A percentile compares a stretch with the other conserved stretches of the same genome.
phyloP scores from a whole-genome alignment of 2,797 vertebrate genomes.

The Iguana delicatissima region DNA sequence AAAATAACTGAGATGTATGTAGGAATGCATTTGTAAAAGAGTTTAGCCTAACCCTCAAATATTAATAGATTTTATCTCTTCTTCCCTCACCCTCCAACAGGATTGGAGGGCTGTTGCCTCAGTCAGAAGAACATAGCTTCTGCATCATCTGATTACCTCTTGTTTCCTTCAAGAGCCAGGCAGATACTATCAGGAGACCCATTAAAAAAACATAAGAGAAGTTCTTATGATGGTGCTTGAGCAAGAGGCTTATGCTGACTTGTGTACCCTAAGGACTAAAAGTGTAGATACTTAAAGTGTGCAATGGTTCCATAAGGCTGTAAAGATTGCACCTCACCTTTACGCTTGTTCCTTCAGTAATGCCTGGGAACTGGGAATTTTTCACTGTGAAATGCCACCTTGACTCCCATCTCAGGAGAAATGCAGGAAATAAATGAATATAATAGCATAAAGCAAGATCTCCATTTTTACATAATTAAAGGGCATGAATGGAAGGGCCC shows the following conservation, averaged over 20 bases:
- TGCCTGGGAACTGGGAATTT: too few relatives aligned
- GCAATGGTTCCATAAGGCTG: not conserved
- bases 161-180: not conserved
- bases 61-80: conserved; percentile 22
- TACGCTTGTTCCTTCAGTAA: not conserved
- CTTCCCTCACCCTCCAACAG: not conserved
- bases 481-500: too few relatives aligned
- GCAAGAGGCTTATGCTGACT: not conserved
- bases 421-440: too few relatives aligned
- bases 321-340: not conserved
- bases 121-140: not conserved
- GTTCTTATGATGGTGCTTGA: not conserved
- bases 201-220: not conserved
- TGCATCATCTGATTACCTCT: not conserved
- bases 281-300: not conserved
- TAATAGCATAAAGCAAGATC: too few relatives aligned
- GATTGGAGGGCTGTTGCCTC: not conserved
- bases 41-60: not conserved
- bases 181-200: not conserved
- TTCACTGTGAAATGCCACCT: not conserved
- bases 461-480: too few relatives aligned
- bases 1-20: not conserved
- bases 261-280: not conserved
- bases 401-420: too few relatives aligned
- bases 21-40: not conserved